Evolutionary conservation across 2,113 vertebrate species (phyloP).

Genomic region (Microcebus tavaratra): DNA sequence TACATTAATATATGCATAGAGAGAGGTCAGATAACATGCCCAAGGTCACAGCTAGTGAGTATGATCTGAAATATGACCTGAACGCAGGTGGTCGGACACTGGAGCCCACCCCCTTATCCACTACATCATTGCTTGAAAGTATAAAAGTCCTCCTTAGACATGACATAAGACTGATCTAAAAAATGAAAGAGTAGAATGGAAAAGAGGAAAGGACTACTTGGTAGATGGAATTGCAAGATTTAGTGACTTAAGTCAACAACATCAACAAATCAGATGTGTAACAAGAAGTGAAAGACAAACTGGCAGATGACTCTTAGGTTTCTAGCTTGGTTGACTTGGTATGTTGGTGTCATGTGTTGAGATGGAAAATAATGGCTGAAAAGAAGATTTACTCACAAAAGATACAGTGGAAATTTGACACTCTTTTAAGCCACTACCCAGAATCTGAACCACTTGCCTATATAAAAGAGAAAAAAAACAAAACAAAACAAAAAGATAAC

Average conservation of each 20-base stretch:
- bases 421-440: neutral
- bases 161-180: neutral
- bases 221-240: neutral
- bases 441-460: neutral
- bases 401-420: neutral
- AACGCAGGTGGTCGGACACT: neutral
- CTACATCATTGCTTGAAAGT: neutral
- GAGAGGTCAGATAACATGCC: neutral
- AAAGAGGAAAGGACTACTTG: neutral
- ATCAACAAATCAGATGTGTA: neutral
- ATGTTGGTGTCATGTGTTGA: neutral
- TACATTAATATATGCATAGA: neutral
- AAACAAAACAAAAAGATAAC: neutral
- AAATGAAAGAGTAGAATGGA: neutral
- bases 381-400: neutral
- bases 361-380: neutral
- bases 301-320: neutral
- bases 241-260: neutral
- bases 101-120: neutral
- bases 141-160: neutral
- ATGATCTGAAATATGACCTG: neutral
- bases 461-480: neutral
- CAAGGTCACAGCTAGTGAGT: neutral
- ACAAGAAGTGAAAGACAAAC: neutral
- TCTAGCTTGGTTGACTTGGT: neutral